Conservation (phyloP, 2,113 vertebrate species). For the Erinaceus europaeus region DNA sequence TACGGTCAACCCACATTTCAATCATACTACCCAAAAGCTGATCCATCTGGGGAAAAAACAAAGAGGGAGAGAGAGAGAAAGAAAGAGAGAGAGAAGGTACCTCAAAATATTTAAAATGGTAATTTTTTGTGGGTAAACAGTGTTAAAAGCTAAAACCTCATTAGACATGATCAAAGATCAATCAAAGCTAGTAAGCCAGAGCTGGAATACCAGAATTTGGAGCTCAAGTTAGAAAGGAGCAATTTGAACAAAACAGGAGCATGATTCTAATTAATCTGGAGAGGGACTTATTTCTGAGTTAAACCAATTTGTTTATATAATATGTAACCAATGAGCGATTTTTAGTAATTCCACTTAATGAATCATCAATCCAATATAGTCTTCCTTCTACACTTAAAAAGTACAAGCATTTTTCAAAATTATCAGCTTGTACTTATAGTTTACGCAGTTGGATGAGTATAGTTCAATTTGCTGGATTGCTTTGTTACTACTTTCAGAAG, state of each 20-base stretch:
- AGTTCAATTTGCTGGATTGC: background rate
- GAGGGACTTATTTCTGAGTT: background rate
- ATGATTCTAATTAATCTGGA: background rate
- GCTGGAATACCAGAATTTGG: background rate
- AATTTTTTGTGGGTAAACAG: background rate
- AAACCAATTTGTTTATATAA: background rate
- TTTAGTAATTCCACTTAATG: constrained; percentile 12
- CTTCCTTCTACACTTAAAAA: background rate
- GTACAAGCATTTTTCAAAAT: background rate
- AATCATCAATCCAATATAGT: background rate
- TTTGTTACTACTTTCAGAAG: background rate
- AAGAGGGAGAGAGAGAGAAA: background rate
- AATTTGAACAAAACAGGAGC: constrained; percentile 32
- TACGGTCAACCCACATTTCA: constrained; percentile 99
- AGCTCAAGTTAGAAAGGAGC: background rate
- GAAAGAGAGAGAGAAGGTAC: background rate
- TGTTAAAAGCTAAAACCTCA: background rate
- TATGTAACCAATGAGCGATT: background rate
- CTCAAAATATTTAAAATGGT: constrained; percentile 34
- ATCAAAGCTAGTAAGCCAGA: background rate
- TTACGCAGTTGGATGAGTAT: background rate
- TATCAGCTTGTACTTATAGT: background rate
- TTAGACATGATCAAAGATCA: background rate
- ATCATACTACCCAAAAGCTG: constrained; percentile 93
- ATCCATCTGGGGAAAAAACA: constrained; percentile 83